A percentile compares a stretch with the other conserved stretches of the same genome.
phyloP scores from a whole-genome alignment of 2,113 vertebrate genomes.

The Pterocles burchelli region DNA sequence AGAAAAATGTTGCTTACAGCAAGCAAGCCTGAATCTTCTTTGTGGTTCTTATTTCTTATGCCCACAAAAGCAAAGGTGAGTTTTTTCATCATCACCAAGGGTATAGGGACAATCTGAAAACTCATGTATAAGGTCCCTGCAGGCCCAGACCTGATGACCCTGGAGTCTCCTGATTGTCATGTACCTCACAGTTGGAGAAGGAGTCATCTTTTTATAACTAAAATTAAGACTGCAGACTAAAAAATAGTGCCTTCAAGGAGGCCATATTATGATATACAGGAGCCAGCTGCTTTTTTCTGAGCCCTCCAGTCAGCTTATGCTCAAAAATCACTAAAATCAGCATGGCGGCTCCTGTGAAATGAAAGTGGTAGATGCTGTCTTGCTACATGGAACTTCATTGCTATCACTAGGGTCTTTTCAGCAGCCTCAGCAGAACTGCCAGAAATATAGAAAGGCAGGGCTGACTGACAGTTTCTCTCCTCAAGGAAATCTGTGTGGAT shows the following conservation, averaged over 20 bases:
- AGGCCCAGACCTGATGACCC: not conserved
- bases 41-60: not conserved
- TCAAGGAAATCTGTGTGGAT: not conserved
- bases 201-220: not conserved
- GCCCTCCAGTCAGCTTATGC: not conserved
- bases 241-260: not conserved
- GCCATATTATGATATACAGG: not conserved
- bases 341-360: not conserved
- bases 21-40: not conserved
- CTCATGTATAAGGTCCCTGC: not conserved
- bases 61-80: not conserved
- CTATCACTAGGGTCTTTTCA: not conserved
- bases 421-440: not conserved
- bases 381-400: not conserved
- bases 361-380: not conserved
- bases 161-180: not conserved
- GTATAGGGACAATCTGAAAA: not conserved
- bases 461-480: not conserved
- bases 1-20: not conserved
- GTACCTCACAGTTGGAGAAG: not conserved
- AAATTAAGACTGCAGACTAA: not conserved
- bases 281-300: not conserved
- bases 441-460: not conserved
- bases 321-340: not conserved
- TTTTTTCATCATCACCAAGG: not conserved